These are phyloP conservation scores for Dolichomitus sp. DNA, from an alignment of 2,888 invertebrate genomes.

Conservation along the genomic window DNA sequence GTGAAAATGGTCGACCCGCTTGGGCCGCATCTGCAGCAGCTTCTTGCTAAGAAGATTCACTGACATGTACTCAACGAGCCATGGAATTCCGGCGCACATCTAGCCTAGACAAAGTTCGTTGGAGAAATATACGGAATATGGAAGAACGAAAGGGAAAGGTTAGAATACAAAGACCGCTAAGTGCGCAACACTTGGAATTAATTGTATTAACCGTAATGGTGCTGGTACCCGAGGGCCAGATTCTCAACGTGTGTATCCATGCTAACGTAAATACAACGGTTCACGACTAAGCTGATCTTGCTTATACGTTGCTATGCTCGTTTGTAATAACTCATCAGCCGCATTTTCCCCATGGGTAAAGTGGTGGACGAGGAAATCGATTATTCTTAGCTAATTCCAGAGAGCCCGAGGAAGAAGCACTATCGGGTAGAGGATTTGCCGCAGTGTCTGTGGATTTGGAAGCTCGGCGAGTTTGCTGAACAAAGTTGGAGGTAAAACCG, in stretches of 20 bases:
- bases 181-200: conserved; percentile 56
- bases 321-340: conserved; percentile 47
- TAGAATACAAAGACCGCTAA: conserved; percentile 21
- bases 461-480: conserved; percentile 6
- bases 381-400: conserved; percentile 43
- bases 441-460: background rate
- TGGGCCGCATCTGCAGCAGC: conserved; percentile 26
- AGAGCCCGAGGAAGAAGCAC: conserved; percentile 37
- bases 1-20: conserved; percentile 47
- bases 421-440: conserved; percentile 7
- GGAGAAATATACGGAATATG: conserved; percentile 4
- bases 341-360: conserved; percentile 5
- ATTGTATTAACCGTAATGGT: conserved; percentile 55
- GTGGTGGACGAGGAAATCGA: conserved; percentile 47
- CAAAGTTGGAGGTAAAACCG: conserved; percentile 34
- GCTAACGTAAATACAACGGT: conserved; percentile 42
- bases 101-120: conserved; percentile 19
- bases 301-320: conserved; percentile 9
- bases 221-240: conserved; percentile 16
- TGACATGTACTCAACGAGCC: conserved; percentile 50
- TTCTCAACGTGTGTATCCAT: conserved; percentile 25
- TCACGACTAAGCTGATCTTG: conserved; percentile 21
- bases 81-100: conserved; percentile 46
- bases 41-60: conserved; percentile 55
- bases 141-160: background rate